Evolutionary conservation across 2,888 invertebrate species (phyloP).

Genomic region (Hofmannophila pseudospretella): DNA sequence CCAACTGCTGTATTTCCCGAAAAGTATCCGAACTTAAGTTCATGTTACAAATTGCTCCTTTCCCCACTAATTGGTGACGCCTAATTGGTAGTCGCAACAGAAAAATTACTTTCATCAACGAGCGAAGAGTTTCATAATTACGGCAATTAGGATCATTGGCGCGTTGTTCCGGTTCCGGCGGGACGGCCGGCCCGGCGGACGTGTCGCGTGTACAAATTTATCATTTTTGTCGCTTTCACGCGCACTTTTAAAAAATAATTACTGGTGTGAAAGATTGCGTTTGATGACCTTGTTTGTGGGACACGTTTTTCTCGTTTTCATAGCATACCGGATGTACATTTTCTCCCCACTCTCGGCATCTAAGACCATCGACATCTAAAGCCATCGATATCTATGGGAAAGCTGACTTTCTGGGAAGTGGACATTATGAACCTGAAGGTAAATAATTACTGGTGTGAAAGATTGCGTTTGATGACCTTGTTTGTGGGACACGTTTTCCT

Average conservation of each 20-base stretch:
- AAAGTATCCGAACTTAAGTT: conserved; percentile 34
- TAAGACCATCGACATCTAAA: too few species aligned
- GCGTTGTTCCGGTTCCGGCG: conserved; percentile 56
- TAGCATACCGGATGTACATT: too few species aligned
- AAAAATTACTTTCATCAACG: conserved; percentile 72
- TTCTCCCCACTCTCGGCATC: too few species aligned
- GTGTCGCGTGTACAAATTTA: conserved; percentile 62
- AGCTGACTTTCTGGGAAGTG: too few species aligned
- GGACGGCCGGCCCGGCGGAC: conserved; percentile 42
- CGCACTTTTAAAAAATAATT: conserved; percentile 29
- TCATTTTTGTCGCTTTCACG: conserved; percentile 42
- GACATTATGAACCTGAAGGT: too few species aligned
- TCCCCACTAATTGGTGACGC: conserved; percentile 59
- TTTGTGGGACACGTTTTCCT: background rate
- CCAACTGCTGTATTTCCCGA: background rate
- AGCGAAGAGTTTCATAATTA: conserved; percentile 72
- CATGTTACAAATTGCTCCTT: conserved; percentile 56
- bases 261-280: conserved; percentile 17
- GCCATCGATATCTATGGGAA: too few species aligned
- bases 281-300: background rate
- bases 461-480: conserved; percentile 1
- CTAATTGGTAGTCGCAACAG: conserved; percentile 69
- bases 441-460: conserved; percentile 27
- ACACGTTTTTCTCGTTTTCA: too few species aligned
- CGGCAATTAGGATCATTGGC: conserved; percentile 61